Evolutionary conservation across 2,113 vertebrate species (phyloP), one percentile per base, ranked within the genome.

Genomic region (Pteronura brasiliensis): DNA sequence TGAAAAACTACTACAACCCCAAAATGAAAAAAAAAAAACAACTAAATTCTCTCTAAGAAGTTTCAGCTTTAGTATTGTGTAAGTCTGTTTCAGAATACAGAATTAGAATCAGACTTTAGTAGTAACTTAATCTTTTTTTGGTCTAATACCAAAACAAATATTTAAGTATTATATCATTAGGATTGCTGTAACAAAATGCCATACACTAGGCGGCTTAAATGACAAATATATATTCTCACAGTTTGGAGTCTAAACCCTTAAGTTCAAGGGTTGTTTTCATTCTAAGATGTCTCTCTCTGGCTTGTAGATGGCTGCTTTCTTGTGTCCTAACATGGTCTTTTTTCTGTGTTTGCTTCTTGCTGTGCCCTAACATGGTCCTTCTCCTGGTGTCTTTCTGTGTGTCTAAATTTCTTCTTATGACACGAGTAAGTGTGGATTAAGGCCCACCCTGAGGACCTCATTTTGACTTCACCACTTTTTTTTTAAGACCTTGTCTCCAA

Each of bases 61-160:
- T 87, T 86, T 4, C 25, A 89, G 9, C 20, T 86, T 87, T 93
- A 71, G 14, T 83, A 92, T 47, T 8, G 6, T 69, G 6, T 47
- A 13, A 83, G 55, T 91, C 6, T 88, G 23, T 84, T 90, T 83
- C 6, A 88, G 57, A 96, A 85, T 85, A 79, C 55, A 82, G n/a
- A 86, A 36, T 72, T 18, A 95, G 65, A 95, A 59, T 4, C 14
- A 55, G 15, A 36, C 15, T 79, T 88, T 9, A 79, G 1, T 23
- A 34, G 59, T 44, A 74, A 52, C 15, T 80, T 94, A 47, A 76
- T 65, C 34, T 76, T 71, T 80, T n/a, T 49, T 86, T 90, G 27
- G 13, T 81, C 49, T 82, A 85, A 85, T 21, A 74, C 34, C 27
- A 52, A 93, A 95, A 89, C 14, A 65, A 69, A 63, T 80, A 59